Percentiles rank a stretch among this genome's conserved stretches.
Evolutionary conservation across 2,888 invertebrate species (phyloP).

Genomic region (Cheilosia vulpina): DNA sequence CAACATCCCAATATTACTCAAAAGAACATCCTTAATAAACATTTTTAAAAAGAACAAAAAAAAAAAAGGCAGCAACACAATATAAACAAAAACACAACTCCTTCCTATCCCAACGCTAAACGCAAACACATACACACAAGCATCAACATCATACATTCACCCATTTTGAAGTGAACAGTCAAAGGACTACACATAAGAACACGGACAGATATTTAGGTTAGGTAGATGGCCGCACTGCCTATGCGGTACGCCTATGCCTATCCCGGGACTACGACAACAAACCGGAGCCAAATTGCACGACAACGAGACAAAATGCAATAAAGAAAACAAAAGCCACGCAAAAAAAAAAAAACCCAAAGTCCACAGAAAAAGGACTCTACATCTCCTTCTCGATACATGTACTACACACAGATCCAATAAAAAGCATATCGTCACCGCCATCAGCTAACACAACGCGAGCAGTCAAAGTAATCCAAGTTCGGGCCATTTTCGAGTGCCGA

Average conservation of each 20-base stretch:
- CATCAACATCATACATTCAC: constrained; percentile 44
- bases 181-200: constrained; percentile 64
- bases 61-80: constrained; percentile 40
- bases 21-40: constrained; percentile 57
- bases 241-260: constrained; percentile 72
- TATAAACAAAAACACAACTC: constrained; percentile 44
- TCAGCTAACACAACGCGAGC: constrained; percentile 73
- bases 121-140: constrained; percentile 8
- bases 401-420: constrained; percentile 69
- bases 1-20: constrained; percentile 73
- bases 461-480: constrained; percentile 72
- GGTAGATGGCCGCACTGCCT: constrained; percentile 67
- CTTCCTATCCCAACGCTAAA: constrained; percentile 14
- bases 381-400: constrained; percentile 55
- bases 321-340: constrained; percentile 9
- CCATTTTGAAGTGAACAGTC: constrained; percentile 63
- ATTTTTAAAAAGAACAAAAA: constrained; percentile 16
- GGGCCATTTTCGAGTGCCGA: constrained; percentile 24
- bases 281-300: constrained; percentile 67
- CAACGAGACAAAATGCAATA: constrained; percentile 64
- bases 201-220: constrained; percentile 67
- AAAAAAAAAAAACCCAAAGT: constrained; percentile 8
- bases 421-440: constrained; percentile 74
- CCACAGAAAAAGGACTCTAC: constrained; percentile 51
- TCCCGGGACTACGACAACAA: constrained; percentile 73